Percentiles rank a stretch among this genome's conserved stretches.
Evolutionary conservation across 2,888 invertebrate species (phyloP).

Genomic region (Venustoraphidia nigricollis): DNA sequence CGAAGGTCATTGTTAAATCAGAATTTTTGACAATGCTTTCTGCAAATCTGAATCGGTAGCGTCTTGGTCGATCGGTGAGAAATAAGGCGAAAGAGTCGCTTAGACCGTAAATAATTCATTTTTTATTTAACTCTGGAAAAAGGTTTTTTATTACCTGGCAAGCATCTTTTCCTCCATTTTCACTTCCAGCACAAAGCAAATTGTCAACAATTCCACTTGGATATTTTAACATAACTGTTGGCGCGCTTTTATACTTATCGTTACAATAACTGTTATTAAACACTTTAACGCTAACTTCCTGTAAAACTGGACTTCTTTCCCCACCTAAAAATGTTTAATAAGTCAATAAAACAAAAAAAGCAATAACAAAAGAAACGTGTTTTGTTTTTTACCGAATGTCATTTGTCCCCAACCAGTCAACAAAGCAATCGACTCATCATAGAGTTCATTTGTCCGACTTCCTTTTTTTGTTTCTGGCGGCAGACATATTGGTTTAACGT

Average conservation of each 20-base stretch:
- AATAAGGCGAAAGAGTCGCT: no score
- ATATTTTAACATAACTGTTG: constrained; percentile 8
- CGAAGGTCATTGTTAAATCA: no score
- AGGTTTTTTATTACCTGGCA: constrained; percentile 9
- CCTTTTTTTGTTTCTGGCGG: constrained; percentile 6
- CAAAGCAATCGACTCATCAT: neutral
- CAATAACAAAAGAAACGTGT: neutral
- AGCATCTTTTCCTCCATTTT: constrained; percentile 15
- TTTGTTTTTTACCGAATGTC: constrained; percentile 9
- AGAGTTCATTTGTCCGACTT: neutral
- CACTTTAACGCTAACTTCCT: constrained; percentile 13
- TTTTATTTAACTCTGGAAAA: no score
- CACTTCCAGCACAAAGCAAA: constrained; percentile 12
- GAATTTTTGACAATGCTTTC: no score
- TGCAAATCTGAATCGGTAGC: no score
- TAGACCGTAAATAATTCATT: no score
- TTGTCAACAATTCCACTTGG: constrained; percentile 8
- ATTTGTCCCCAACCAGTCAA: constrained; percentile 14
- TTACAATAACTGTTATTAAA: constrained; percentile 13
- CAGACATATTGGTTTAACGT: constrained; percentile 12
- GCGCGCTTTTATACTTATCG: constrained; percentile 9
- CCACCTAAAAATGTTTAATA: neutral
- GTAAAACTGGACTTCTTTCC: constrained; percentile 11
- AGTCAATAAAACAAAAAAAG: neutral
- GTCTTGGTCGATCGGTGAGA: no score